phyloP scores from a whole-genome alignment of 2,113 vertebrate genomes.

The Lasiurus cinereus region DNA sequence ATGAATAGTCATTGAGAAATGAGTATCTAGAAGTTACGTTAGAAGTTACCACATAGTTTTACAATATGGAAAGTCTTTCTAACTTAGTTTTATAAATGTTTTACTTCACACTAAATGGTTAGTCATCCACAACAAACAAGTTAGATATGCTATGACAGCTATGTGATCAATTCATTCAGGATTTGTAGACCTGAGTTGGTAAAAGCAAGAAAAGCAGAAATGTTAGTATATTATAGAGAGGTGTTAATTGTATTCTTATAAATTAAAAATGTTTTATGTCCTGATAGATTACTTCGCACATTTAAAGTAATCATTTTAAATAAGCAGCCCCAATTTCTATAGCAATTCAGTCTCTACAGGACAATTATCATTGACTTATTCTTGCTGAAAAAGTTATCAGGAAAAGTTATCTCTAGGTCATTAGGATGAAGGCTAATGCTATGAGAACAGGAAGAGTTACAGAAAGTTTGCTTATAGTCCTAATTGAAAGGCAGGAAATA shows the following conservation, averaged over 20 bases:
- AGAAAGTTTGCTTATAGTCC: constrained; percentile 24
- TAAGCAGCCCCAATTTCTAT: background rate
- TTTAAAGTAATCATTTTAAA: constrained; percentile 24
- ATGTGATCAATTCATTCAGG: background rate
- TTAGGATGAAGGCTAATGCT: background rate
- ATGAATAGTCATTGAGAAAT: background rate
- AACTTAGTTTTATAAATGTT: background rate
- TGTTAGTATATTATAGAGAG: background rate
- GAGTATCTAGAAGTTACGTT: background rate
- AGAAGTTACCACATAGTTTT: background rate
- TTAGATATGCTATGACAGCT: background rate
- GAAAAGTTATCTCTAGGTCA: constrained; percentile 54
- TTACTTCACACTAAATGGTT: background rate
- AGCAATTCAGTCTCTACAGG: background rate
- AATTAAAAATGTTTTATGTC: background rate
- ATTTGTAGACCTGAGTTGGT: background rate
- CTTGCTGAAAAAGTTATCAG: constrained; percentile 17
- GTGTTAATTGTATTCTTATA: background rate
- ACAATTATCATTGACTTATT: background rate
- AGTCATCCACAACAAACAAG: background rate
- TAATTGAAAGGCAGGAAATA: constrained; percentile 64
- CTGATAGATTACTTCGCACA: background rate
- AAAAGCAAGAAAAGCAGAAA: background rate
- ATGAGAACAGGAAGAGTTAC: constrained; percentile 53
- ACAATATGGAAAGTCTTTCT: background rate